A percentile compares a stretch with the other conserved stretches of the same genome.
Evolutionary conservation across 2,797 vertebrate species (phyloP).

Genomic region (Psittacula derbiana): DNA sequence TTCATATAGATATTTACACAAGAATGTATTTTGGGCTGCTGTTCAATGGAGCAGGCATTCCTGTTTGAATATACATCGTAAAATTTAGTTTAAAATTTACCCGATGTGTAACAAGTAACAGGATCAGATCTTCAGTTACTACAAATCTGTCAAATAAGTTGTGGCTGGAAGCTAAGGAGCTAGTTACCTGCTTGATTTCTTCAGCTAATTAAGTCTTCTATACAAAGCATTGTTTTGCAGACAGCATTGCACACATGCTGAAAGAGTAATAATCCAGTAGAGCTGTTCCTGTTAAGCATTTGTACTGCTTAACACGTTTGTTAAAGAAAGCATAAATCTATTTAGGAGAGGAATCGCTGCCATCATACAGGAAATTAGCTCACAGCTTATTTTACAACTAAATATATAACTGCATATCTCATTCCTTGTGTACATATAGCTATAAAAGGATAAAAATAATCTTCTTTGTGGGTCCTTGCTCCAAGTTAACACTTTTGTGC

Average conservation of each 20-base stretch:
- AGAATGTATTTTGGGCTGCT: background rate
- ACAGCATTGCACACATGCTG: background rate
- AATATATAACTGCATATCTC: background rate
- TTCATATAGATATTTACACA: rapidly evolving
- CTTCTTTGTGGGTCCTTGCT: background rate
- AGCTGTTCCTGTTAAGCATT: background rate
- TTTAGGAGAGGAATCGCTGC: background rate
- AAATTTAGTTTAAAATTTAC: background rate
- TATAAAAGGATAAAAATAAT: background rate
- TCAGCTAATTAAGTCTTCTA: background rate
- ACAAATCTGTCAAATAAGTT: background rate
- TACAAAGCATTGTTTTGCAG: background rate
- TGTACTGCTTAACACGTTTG: background rate
- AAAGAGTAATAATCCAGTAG: background rate
- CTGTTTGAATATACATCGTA: rapidly evolving
- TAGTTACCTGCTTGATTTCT: background rate
- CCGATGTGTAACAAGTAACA: background rate
- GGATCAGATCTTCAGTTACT: background rate
- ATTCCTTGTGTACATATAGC: background rate
- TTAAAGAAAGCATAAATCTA: background rate
- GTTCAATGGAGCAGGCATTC: background rate
- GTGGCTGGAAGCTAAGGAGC: background rate
- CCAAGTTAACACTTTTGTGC: background rate
- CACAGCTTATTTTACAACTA: background rate
- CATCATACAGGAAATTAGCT: background rate